Base-by-base conservation (phyloP, 35 echinoderm and acorn worm genomes). In the Apostichopus californicus region DNA sequence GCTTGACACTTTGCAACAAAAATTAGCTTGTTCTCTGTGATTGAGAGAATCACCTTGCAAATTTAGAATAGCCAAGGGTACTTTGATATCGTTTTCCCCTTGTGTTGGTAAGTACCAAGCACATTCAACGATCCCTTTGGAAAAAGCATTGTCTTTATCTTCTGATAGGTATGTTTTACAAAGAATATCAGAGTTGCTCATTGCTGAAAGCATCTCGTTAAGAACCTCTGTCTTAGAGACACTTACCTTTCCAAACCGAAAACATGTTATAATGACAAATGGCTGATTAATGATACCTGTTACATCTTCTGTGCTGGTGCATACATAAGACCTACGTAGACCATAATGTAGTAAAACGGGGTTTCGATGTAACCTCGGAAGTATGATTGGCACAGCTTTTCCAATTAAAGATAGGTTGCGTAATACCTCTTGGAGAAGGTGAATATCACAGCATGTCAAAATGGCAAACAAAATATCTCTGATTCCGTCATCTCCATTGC, bases 381-480 rank as follows among this genome's bases (percentile, higher is more conserved):
- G 10, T 8, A 88, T 24, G 7, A 88, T 11, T 64, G 86, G 86
- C 63, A 73, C 86, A 28, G 86, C 86, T 71, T 88, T 70, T 18
- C 86, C 86, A 54, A 17, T 46, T 28, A 8, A 6, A 15, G 9
- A 6, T 72, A 88, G 73, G 22, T 71, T 66, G 8, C 61, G 17
- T 4, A 88, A 18, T 28, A 88, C 86, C n/a, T 88, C 86, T 73
- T 88, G 86, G 8, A 88, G 11, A 21, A 88, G 23, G 68, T 64
- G 13, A 14, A 56, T 60, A 18, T 88, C 86, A 72, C 86, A 88
- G 71, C 63, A 72, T 0, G 86, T 88, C 5, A 73, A 18, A 0
- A 88, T 18, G 12, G 86, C 59, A 55, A 73, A 88, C 20, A 88
- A 56, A 88, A 73, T 54, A 55, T 88, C 86, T 34, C 86, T 59